These are phyloP conservation scores for Apamea sordens DNA, from an alignment of 2,888 invertebrate species.

Conservation along the genomic window DNA sequence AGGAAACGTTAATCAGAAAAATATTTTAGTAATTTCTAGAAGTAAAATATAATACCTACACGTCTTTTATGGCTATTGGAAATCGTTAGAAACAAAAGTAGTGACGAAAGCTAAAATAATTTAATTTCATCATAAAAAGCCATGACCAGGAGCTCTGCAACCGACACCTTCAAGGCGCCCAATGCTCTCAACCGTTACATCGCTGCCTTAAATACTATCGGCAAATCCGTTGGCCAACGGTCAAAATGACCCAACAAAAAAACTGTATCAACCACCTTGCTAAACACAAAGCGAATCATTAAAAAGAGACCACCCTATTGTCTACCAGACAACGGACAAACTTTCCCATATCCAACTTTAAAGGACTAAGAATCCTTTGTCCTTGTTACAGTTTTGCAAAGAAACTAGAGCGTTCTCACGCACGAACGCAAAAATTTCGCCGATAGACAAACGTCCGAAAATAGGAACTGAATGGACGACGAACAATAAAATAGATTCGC, in stretches of 20 bases:
- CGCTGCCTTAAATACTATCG: constrained; percentile 86
- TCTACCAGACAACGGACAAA: constrained; percentile 83
- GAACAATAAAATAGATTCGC: constrained; percentile 90
- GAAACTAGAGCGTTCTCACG: constrained; percentile 90
- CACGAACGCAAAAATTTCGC: constrained; percentile 88
- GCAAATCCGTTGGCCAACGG: constrained; percentile 89
- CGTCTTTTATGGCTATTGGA: neutral
- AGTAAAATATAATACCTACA: neutral
- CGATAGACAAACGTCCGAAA: constrained; percentile 84
- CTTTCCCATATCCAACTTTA: constrained; percentile 83
- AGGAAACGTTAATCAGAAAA: neutral
- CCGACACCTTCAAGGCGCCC: constrained; percentile 33
- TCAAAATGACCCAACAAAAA: constrained; percentile 84
- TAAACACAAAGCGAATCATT: constrained; percentile 88
- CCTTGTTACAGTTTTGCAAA: constrained; percentile 88
- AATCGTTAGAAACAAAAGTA: neutral
- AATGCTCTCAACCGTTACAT: constrained; percentile 75
- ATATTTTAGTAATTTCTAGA: neutral
- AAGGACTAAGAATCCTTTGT: constrained; percentile 74
- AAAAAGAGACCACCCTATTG: constrained; percentile 89
- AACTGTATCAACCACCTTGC: constrained; percentile 84
- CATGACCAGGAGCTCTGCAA: constrained; percentile 19
- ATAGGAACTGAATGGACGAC: constrained; percentile 80
- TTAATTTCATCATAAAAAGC: constrained; percentile 8
- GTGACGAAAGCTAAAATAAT: neutral